phyloP scores from a whole-genome alignment of 2,888 invertebrate genomes.

The Xanthia togata region DNA sequence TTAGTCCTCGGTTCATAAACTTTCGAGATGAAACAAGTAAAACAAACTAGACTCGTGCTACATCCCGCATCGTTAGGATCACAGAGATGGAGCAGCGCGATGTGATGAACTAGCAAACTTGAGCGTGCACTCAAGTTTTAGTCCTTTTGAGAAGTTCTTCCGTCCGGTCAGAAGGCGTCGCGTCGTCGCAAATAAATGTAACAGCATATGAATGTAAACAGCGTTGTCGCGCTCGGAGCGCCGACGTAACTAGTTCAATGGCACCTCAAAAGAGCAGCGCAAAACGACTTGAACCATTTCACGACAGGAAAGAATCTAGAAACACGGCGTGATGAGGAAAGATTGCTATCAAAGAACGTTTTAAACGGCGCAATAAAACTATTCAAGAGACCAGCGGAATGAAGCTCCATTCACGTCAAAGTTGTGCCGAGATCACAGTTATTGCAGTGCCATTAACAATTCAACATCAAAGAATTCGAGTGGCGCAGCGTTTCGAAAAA shows the following conservation, averaged over 20 bases:
- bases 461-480: constrained; percentile 55
- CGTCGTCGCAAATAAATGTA: constrained; percentile 45
- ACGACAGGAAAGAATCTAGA: constrained; percentile 45
- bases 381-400: constrained; percentile 51
- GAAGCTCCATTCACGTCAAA: constrained; percentile 51
- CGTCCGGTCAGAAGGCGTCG: constrained; percentile 22
- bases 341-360: constrained; percentile 57
- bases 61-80: constrained; percentile 38
- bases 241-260: constrained; percentile 49
- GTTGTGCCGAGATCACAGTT: constrained; percentile 42
- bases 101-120: constrained; percentile 44
- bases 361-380: constrained; percentile 57
- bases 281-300: constrained; percentile 46
- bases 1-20: constrained; percentile 38
- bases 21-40: constrained; percentile 26
- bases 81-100: background rate
- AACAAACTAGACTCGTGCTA: constrained; percentile 20
- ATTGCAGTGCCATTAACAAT: constrained; percentile 59
- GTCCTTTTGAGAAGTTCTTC: constrained; percentile 29
- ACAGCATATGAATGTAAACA: constrained; percentile 31
- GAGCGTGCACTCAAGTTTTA: constrained; percentile 41
- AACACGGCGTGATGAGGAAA: constrained; percentile 58
- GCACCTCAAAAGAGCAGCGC: constrained; percentile 46
- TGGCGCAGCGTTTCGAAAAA: constrained; percentile 47
- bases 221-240: constrained; percentile 19